Evolutionary conservation across 2,797 vertebrate species (phyloP).

Genomic region (Picus viridis): DNA sequence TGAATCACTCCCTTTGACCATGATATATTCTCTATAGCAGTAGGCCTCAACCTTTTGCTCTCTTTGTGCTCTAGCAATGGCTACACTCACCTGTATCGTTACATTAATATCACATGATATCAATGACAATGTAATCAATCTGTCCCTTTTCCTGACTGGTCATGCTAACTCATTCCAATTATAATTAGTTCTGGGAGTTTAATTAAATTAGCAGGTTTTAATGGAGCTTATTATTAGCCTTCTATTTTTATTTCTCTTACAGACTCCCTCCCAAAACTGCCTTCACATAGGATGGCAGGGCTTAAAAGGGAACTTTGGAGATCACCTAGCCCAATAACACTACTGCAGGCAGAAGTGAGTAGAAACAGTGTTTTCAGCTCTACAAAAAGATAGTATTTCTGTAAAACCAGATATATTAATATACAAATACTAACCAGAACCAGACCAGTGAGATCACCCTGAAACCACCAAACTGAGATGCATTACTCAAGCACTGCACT

Average conservation of each 20-base stretch:
- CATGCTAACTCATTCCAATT: neutral
- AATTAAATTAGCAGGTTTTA: constrained; percentile 20
- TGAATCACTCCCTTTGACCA: neutral
- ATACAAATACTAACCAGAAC: too few relatives aligned
- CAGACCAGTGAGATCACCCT: neutral
- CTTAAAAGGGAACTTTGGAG: too few relatives aligned
- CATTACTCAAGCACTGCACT: neutral
- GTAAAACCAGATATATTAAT: neutral
- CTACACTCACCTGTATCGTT: neutral
- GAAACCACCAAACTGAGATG: neutral
- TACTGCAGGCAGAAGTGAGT: neutral
- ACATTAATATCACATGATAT: neutral
- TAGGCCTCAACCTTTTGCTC: constrained; percentile 4
- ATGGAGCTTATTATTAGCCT: neutral
- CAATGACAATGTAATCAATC: constrained; percentile 6
- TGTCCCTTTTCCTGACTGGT: neutral
- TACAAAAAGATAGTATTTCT: neutral
- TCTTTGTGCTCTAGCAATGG: neutral
- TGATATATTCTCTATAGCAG: neutral
- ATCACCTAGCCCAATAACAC: too few relatives aligned
- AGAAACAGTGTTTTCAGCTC: neutral
- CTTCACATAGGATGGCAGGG: neutral
- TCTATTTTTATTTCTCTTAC: neutral
- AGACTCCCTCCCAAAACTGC: neutral
- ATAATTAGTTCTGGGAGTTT: neutral